Evolutionary conservation across 2,888 invertebrate genomes (phyloP).

Genomic region (Nymphalis polychloros): DNA sequence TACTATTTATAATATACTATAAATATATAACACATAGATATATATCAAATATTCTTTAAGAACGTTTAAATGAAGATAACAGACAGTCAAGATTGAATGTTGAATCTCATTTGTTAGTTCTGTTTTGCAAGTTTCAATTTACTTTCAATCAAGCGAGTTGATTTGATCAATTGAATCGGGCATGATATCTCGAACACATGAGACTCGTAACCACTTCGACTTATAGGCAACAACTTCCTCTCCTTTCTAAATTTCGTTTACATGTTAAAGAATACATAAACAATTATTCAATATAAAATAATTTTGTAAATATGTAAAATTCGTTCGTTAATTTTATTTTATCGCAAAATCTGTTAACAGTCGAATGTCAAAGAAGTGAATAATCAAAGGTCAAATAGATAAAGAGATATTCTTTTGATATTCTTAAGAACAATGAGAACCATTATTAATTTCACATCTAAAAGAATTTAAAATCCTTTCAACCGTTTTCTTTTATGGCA

Average conservation of each 20-base stretch:
- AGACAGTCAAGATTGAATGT: slow-evolving; percentile 14
- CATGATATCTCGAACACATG: slow-evolving; percentile 16
- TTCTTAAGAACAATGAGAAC: slow-evolving; percentile 19
- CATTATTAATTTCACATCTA: slow-evolving; percentile 18
- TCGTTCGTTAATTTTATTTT: neutral
- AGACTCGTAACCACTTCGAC: slow-evolving; percentile 10
- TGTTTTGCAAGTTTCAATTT: slow-evolving; percentile 33
- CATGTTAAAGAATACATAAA: too few relatives aligned
- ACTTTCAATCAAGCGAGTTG: slow-evolving; percentile 31
- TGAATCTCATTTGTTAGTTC: slow-evolving; percentile 24
- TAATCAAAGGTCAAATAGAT: slow-evolving; percentile 9
- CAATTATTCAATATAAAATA: too few relatives aligned
- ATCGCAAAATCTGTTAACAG: neutral
- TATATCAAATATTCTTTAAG: neutral
- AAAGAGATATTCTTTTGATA: slow-evolving; percentile 19
- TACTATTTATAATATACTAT: too few relatives aligned
- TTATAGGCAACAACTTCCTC: slow-evolving; percentile 4
- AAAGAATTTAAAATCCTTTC: slow-evolving; percentile 27
- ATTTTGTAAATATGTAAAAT: too few relatives aligned
- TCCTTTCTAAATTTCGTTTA: neutral
- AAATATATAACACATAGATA: too few relatives aligned
- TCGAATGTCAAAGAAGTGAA: slow-evolving; percentile 3
- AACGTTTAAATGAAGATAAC: neutral
- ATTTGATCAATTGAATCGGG: slow-evolving; percentile 34
- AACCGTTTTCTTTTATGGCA: slow-evolving; percentile 21